Conservation (phyloP, 2,888 invertebrate species). For the Lumbricus terrestris region DNA sequence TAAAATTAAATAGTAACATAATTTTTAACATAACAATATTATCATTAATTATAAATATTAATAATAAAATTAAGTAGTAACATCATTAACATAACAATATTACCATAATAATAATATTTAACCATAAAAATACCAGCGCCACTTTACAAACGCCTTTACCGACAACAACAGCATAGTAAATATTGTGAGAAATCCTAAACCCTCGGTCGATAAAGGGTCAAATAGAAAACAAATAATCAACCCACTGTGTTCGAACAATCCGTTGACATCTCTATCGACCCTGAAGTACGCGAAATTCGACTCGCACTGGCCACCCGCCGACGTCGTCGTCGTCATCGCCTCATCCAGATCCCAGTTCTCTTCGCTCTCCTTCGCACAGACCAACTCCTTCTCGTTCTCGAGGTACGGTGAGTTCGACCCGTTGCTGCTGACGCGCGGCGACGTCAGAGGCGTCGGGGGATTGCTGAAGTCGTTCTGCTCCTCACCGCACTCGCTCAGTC, state of each 20-base stretch:
- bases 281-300: neutral
- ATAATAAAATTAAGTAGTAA: too few species aligned
- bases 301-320: neutral
- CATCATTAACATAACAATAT: too few species aligned
- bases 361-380: neutral
- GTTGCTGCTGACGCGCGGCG: neutral
- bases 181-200: too few species aligned
- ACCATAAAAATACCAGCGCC: too few species aligned
- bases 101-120: too few species aligned
- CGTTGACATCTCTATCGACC: neutral
- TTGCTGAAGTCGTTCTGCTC: neutral
- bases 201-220: too few species aligned
- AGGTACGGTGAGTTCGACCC: neutral
- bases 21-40: too few species aligned
- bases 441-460: neutral
- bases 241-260: conserved; percentile 16
- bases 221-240: too few species aligned
- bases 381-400: neutral
- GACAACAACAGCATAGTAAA: too few species aligned
- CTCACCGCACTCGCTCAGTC: neutral
- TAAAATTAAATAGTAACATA: too few species aligned
- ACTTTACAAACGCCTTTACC: too few species aligned
- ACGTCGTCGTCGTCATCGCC: neutral
- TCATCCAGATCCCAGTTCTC: neutral
- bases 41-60: too few species aligned